A percentile compares a stretch with the other conserved stretches of the same genome.
Conservation (phyloP, 2,113 vertebrate genomes). For the Sinocyclocheilus rhinocerous region DNA sequence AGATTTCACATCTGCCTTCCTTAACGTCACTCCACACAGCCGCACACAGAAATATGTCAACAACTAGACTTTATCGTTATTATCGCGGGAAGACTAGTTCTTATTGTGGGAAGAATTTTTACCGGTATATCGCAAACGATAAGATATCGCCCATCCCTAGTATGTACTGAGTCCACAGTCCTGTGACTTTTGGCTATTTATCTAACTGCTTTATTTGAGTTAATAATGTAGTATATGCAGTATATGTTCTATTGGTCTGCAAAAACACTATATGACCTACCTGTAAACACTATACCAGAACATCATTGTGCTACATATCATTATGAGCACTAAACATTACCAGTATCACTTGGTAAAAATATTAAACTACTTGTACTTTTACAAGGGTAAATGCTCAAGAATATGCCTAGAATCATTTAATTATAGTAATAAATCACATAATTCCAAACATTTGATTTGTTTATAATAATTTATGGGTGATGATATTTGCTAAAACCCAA, state of each 20-base stretch:
- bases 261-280: not conserved
- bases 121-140: no score
- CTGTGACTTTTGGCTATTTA: not conserved
- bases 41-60: no score
- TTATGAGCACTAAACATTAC: not conserved
- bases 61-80: no score
- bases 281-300: not conserved
- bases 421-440: not conserved
- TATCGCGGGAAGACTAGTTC: no score
- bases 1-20: no score
- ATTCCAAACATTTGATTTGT: not conserved
- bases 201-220: not conserved
- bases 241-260: not conserved
- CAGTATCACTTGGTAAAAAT: not conserved
- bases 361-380: not conserved
- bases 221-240: no score
- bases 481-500: not conserved
- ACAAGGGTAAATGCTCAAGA: not conserved
- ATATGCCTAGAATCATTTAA: not conserved
- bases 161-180: not conserved
- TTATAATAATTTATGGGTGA: not conserved
- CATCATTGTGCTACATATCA: not conserved
- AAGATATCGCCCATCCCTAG: no score
- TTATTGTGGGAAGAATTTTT: no score
- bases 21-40: no score